Percentiles rank a stretch among this genome's conserved stretches.
Evolutionary conservation across 2,888 invertebrate species (phyloP).

Genomic region (Gymnoscelis rufifasciata): DNA sequence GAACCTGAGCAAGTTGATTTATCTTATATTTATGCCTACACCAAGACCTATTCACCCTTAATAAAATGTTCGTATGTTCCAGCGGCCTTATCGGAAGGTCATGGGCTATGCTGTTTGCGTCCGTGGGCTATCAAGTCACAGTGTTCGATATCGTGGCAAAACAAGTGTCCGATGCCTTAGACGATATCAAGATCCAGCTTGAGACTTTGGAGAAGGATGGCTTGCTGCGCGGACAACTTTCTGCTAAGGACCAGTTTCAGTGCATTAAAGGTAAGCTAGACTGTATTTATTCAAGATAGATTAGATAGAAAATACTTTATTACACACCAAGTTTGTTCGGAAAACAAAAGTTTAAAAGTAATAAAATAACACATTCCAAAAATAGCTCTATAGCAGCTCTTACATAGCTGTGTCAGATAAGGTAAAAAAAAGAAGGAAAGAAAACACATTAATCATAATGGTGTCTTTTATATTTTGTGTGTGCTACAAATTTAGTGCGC

Average conservation of each 20-base stretch:
- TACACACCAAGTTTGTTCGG: too few relatives aligned
- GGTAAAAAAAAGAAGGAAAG: too few relatives aligned
- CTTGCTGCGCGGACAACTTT: conserved; percentile 86
- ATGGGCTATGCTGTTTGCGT: conserved; percentile 98
- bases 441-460: too few relatives aligned
- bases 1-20: too few relatives aligned
- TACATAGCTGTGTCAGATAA: too few relatives aligned
- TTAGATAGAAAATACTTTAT: too few relatives aligned
- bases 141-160: conserved; percentile 90
- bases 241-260: conserved; percentile 85
- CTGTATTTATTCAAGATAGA: not conserved
- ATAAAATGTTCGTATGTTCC: conserved; percentile 37
- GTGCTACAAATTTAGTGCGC: too few relatives aligned
- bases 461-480: too few relatives aligned
- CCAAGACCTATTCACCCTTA: not conserved
- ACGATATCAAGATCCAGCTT: conserved; percentile 86
- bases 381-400: too few relatives aligned
- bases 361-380: too few relatives aligned
- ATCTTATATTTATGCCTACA: not conserved
- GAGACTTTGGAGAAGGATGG: conserved; percentile 83
- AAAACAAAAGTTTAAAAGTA: too few relatives aligned
- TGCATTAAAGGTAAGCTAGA: conserved; percentile 85
- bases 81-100: conserved; percentile 97
- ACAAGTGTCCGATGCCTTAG: conserved; percentile 86
- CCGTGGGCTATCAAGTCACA: conserved; percentile 92